A percentile compares a stretch with the other conserved stretches of the same genome.
Evolutionary conservation across 2,797 vertebrate genomes (phyloP).

Genomic region (Rhinogobio ventralis): DNA sequence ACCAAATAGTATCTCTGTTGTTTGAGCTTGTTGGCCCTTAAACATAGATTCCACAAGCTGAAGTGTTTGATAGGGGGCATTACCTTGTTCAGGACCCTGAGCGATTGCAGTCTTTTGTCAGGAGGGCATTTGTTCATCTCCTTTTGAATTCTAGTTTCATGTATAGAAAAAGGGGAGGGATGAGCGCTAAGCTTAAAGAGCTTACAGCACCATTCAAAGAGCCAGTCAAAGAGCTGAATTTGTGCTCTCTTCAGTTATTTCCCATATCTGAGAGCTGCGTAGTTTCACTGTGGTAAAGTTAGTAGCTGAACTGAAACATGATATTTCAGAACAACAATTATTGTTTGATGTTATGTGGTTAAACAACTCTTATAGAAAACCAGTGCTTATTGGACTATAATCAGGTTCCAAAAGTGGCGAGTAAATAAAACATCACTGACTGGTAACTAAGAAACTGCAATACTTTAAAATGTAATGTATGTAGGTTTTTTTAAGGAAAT

Average conservation of each 20-base stretch:
- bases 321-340: constrained; percentile 19
- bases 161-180: constrained; percentile 65
- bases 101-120: constrained; percentile 26
- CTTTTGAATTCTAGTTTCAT: constrained; percentile 64
- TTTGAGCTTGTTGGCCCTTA: constrained; percentile 43
- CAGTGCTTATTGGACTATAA: constrained; percentile 1
- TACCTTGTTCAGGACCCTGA: constrained; percentile 23
- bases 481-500: not conserved
- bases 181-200: constrained; percentile 66
- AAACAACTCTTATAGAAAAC: constrained; percentile 1
- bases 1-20: constrained; percentile 51
- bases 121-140: constrained; percentile 29
- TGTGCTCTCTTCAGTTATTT: not conserved
- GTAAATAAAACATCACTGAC: not conserved
- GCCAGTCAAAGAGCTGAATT: not conserved
- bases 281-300: constrained; percentile 3
- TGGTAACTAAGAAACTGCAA: not conserved
- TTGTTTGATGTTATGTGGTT: constrained; percentile 8
- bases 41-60: constrained; percentile 2
- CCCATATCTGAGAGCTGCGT: constrained; percentile 23
- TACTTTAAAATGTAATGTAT: no score
- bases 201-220: constrained; percentile 57
- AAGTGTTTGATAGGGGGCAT: constrained; percentile 24
- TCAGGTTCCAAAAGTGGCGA: not conserved
- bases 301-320: constrained; percentile 1